Conservation (phyloP, 2,797 vertebrate species). For the Acrossocheilus wenchowensis region DNA sequence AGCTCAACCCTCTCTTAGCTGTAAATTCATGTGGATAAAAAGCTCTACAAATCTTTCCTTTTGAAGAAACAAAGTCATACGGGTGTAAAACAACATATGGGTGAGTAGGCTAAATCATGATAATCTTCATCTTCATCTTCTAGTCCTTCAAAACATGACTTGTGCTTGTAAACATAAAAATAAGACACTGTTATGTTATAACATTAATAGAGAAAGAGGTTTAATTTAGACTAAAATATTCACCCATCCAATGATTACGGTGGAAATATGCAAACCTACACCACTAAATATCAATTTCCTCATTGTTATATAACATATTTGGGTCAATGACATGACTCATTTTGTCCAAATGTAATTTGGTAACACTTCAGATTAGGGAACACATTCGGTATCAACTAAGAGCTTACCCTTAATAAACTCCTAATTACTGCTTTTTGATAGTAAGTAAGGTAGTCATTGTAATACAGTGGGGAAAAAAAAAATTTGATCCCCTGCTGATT, state of each 20-base stretch:
- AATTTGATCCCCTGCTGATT: too few species aligned
- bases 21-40: background rate
- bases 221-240: background rate
- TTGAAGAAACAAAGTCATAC: background rate
- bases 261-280: conserved; percentile 17
- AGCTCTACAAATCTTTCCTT: background rate
- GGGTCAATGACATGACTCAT: background rate
- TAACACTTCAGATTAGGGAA: background rate
- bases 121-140: background rate
- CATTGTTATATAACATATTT: background rate
- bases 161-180: background rate
- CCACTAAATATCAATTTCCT: conserved; percentile 1
- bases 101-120: background rate
- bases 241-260: background rate
- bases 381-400: background rate
- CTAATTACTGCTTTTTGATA: background rate
- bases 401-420: background rate
- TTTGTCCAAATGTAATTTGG: background rate
- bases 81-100: background rate
- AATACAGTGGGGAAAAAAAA: background rate
- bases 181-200: background rate
- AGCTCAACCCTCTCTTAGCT: background rate
- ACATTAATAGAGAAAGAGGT: background rate
- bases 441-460: background rate
- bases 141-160: background rate